Evolutionary conservation across 2,888 invertebrate genomes (phyloP), one percentile per base, ranked within the genome.

Genomic region (Mythimna ferrago): DNA sequence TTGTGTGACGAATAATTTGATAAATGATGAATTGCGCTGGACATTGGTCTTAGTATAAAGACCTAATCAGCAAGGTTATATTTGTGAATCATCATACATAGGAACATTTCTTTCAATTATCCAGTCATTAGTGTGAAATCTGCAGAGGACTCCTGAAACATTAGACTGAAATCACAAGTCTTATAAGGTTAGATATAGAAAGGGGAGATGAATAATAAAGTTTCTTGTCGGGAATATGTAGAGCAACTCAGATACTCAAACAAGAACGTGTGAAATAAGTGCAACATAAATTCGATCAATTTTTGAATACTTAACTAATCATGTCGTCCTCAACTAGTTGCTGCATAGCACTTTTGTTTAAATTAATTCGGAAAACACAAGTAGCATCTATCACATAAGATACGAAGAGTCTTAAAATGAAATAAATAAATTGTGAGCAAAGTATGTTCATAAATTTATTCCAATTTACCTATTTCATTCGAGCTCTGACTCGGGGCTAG

Each of bases 1-100:
- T 51, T 54, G 54, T 80, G 76, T 67, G 53, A 63, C 53, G n/a
- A 66, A 60, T 26, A 26, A 64, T 61, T 57, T 54, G 48, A 54
- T 65, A 67, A 66, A 56, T 70, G 6, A 70, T 66, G 54, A 35
- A 41, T 35, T 53, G 32, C 53, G 19, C 19, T 64, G 58, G 48
- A 61, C 11, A 63, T 66, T 68, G 16, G 38, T 41, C 38, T 26
- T 48, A 48, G 16, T 48, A 48, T 48, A 48, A 19, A 48, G 16
- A 41, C n/a, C 54, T 48, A 38, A 41, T 58, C 11, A 26, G 6
- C 9, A 48, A 35, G n/a, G 38, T 56, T 41, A 26, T 41, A 63
- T 35, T 35, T 48, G 51, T 51, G 51, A 2, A 63, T 48, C 19
- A 11, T 54, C 38, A 38, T 16, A 3, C 6, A 32, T 16, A 21